Evolutionary conservation across 1,140 invertebrate species (phyloP).

Genomic region (Spodoptera frugiperda): DNA sequence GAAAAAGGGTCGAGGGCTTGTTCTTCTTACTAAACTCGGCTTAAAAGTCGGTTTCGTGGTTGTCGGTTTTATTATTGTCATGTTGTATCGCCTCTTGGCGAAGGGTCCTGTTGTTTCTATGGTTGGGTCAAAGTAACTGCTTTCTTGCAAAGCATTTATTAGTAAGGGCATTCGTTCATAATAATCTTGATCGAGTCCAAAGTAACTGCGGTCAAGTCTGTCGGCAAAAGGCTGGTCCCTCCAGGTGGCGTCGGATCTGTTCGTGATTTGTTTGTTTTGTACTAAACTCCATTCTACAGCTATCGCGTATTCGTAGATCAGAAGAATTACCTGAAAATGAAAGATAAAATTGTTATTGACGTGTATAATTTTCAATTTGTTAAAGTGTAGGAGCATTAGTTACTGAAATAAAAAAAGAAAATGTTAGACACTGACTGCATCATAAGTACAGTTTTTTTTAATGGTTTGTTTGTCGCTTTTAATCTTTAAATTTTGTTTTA

Average conservation of each 20-base stretch:
- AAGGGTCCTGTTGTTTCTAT: conserved; percentile 54
- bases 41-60: conserved; percentile 47
- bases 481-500: too few relatives aligned
- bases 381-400: background rate
- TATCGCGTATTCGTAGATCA: conserved; percentile 83
- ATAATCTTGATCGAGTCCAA: conserved; percentile 82
- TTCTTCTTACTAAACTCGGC: conserved; percentile 64
- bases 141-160: conserved; percentile 80
- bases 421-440: too few relatives aligned
- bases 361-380: too few relatives aligned
- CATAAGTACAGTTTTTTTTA: too few relatives aligned
- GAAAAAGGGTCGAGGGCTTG: conserved; percentile 77
- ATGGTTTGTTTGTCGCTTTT: too few relatives aligned
- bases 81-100: conserved; percentile 48
- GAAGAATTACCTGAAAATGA: conserved; percentile 80
- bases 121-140: conserved; percentile 66
- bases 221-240: conserved; percentile 71
- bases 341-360: conserved; percentile 2
- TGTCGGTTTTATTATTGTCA: conserved; percentile 43
- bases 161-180: conserved; percentile 81
- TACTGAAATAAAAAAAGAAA: background rate
- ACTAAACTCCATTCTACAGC: conserved; percentile 79
- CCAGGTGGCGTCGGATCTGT: conserved; percentile 52
- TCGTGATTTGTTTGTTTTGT: conserved; percentile 66
- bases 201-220: conserved; percentile 73